These are phyloP conservation scores for Bellardia bayeri DNA, from an alignment of 2,888 invertebrate genomes.

Conservation along the genomic window DNA sequence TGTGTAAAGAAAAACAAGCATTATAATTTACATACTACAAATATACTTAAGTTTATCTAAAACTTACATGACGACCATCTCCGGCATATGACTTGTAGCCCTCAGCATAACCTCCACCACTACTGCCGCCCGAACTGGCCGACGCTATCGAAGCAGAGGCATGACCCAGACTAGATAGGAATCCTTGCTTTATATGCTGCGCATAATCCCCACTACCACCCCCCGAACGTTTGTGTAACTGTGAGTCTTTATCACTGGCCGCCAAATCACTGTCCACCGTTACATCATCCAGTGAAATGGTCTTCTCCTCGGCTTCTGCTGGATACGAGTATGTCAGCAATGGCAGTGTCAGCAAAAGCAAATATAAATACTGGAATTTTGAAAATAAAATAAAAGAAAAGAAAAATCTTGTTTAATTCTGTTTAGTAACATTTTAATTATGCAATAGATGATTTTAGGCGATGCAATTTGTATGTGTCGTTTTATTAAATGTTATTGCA, in stretches of 20 bases:
- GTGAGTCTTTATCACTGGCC: slow-evolving; percentile 80
- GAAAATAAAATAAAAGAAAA: slow-evolving; percentile 7
- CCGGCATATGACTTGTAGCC: slow-evolving; percentile 78
- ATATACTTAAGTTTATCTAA: background rate
- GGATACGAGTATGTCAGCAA: slow-evolving; percentile 79
- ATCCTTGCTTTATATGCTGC: slow-evolving; percentile 81
- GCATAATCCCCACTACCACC: slow-evolving; percentile 83
- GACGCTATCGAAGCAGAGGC: slow-evolving; percentile 84
- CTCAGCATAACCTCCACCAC: slow-evolving; percentile 76
- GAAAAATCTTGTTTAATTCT: slow-evolving; percentile 25
- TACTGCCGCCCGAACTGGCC: slow-evolving; percentile 82
- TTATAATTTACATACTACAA: background rate
- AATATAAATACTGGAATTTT: slow-evolving; percentile 74
- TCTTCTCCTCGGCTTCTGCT: slow-evolving; percentile 76
- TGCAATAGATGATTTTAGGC: slow-evolving; percentile 35
- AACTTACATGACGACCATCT: slow-evolving; percentile 78
- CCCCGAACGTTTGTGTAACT: slow-evolving; percentile 81
- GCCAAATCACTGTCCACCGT: slow-evolving; percentile 81
- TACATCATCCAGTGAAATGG: slow-evolving; percentile 78
- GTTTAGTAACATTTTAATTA: slow-evolving; percentile 38
- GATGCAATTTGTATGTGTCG: slow-evolving; percentile 26
- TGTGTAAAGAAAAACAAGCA: slow-evolving; percentile 61
- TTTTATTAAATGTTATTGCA: background rate
- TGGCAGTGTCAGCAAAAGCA: slow-evolving; percentile 78
- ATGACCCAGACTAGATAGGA: slow-evolving; percentile 82